A percentile compares a stretch with the other conserved stretches of the same genome.
Conservation (phyloP, 2,888 invertebrate species). For the Sarcophaga variegata region DNA sequence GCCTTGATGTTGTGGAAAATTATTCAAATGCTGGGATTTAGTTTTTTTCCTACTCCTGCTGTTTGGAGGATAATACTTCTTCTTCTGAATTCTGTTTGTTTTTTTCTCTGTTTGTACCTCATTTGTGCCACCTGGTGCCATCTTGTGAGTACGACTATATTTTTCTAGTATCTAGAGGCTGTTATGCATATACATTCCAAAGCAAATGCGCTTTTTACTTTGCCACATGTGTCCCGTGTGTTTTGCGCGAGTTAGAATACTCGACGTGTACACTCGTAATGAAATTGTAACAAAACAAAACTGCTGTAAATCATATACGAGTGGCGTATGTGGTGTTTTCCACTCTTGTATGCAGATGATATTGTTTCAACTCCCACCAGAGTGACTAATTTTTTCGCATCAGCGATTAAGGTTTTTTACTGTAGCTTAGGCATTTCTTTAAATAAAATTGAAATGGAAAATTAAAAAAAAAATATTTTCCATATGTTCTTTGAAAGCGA, state of each 20-base stretch:
- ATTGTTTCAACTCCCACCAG: slow-evolving; percentile 59
- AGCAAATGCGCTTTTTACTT: slow-evolving; percentile 16
- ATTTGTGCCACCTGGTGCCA: slow-evolving; percentile 52
- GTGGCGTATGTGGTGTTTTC: background rate
- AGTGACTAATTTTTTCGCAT: slow-evolving; percentile 59
- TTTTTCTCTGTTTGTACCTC: background rate
- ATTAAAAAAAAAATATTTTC: no score
- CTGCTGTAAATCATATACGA: slow-evolving; percentile 39
- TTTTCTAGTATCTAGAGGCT: slow-evolving; percentile 51
- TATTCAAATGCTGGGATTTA: slow-evolving; percentile 1
- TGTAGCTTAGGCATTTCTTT: no score
- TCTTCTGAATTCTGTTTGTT: no score
- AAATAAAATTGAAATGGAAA: no score
- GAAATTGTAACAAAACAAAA: background rate
- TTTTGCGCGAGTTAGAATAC: slow-evolving; percentile 1
- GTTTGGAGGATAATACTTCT: slow-evolving; percentile 20
- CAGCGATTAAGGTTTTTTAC: background rate
- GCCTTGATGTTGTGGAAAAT: background rate
- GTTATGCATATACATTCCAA: slow-evolving; percentile 41
- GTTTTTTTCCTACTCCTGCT: slow-evolving; percentile 32
- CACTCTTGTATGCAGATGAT: slow-evolving; percentile 45
- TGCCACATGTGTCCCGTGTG: background rate
- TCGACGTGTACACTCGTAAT: background rate
- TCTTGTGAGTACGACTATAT: slow-evolving; percentile 23
- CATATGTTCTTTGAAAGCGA: no score